phyloP scores from a whole-genome alignment of 1,140 invertebrate species.

The Zaprionus capensis region DNA sequence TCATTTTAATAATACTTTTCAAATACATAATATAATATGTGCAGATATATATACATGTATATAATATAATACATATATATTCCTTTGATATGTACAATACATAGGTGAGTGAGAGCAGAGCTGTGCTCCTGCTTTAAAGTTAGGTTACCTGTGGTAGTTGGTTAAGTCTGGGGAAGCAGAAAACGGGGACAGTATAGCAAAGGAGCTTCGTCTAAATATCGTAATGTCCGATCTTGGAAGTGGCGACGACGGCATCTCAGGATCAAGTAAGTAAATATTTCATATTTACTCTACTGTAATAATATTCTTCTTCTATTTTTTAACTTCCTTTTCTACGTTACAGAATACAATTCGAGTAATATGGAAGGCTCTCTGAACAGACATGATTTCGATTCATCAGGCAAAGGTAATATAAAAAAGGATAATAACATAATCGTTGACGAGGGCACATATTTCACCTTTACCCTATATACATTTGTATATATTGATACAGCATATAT shows the following conservation, averaged over 20 bases:
- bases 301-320: too few relatives aligned
- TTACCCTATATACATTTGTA: too few relatives aligned
- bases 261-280: constrained; percentile 87
- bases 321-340: constrained; percentile 5
- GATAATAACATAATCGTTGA: too few relatives aligned
- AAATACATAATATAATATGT: not conserved
- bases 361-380: constrained; percentile 70
- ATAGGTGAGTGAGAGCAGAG: constrained; percentile 3
- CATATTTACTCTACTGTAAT: not conserved
- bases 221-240: constrained; percentile 90
- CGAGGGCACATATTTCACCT: too few relatives aligned
- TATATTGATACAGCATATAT: too few relatives aligned
- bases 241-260: constrained; percentile 89
- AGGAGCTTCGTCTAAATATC: constrained; percentile 38
- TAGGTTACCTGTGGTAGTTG: constrained; percentile 22
- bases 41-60: not conserved
- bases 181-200: constrained; percentile 5
- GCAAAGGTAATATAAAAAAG: constrained; percentile 52
- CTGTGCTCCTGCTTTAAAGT: constrained; percentile 24
- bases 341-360: constrained; percentile 76
- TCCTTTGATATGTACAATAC: not conserved
- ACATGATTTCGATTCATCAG: constrained; percentile 72
- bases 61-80: not conserved
- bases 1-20: not conserved
- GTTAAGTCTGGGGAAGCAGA: not conserved